phyloP scores from a whole-genome alignment of 2,113 vertebrate species.

The Struthio camelus region DNA sequence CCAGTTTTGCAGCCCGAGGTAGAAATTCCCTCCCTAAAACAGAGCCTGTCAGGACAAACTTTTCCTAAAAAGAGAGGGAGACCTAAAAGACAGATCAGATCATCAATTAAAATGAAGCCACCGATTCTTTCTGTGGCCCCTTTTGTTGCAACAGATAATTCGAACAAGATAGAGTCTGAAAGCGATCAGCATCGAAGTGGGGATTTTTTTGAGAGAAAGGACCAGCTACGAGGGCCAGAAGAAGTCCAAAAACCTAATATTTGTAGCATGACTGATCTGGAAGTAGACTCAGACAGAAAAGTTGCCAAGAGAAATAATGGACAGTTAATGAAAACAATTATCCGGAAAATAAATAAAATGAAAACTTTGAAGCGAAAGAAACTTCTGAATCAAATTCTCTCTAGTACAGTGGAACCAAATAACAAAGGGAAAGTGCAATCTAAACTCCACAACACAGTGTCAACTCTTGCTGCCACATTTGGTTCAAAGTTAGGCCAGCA shows the following conservation, averaged over 20 bases:
- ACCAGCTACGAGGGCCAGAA: conserved; percentile 73
- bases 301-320: conserved; percentile 85
- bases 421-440: conserved; percentile 84
- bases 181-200: conserved; percentile 64
- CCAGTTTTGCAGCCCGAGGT: conserved; percentile 94
- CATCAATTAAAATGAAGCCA: conserved; percentile 82
- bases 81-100: conserved; percentile 85
- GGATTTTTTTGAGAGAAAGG: conserved; percentile 76
- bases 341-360: conserved; percentile 97
- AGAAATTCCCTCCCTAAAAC: conserved; percentile 81
- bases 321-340: conserved; percentile 94
- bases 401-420: conserved; percentile 76
- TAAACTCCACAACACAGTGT: conserved; percentile 85
- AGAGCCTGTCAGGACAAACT: conserved; percentile 72
- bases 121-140: conserved; percentile 79
- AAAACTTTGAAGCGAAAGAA: conserved; percentile 95
- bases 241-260: conserved; percentile 67
- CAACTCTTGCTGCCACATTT: conserved; percentile 91
- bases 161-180: conserved; percentile 67
- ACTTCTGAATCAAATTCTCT: conserved; percentile 88
- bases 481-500: conserved; percentile 92
- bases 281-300: conserved; percentile 77
- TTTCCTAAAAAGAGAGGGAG: conserved; percentile 90
- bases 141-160: conserved; percentile 75
- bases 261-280: conserved; percentile 76